Evolutionary conservation across 2,113 vertebrate genomes (phyloP).

Genomic region (Alethe diademata): DNA sequence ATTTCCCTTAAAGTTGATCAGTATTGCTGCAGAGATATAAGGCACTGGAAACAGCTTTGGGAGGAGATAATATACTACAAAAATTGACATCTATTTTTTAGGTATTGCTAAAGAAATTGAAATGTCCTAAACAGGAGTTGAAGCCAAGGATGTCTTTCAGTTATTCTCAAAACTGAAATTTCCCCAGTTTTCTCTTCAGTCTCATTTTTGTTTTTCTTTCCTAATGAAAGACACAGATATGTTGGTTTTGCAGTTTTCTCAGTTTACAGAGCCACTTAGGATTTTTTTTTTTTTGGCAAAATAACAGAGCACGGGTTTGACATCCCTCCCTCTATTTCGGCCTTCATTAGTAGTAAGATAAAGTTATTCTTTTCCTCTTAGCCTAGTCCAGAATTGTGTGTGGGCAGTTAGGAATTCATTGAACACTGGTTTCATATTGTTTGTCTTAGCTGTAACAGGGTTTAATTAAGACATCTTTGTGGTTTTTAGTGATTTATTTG

Average conservation of each 20-base stretch:
- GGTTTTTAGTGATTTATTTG: not conserved
- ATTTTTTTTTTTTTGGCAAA: not conserved
- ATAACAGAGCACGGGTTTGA: not conserved
- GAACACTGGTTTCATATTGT: not conserved
- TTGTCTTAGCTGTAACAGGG: not conserved
- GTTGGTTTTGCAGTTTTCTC: not conserved
- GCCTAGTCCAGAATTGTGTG: not conserved
- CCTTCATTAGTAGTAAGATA: not conserved
- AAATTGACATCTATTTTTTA: not conserved
- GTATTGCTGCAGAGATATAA: not conserved
- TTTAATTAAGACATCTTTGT: not conserved
- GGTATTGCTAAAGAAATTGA: not conserved
- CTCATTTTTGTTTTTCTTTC: not conserved
- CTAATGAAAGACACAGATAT: not conserved
- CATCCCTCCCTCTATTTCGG: not conserved
- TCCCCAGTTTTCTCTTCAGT: not conserved
- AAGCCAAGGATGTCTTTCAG: not conserved
- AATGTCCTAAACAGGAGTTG: not conserved
- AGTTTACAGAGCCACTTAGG: not conserved
- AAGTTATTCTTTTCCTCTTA: not conserved
- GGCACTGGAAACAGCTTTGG: not conserved
- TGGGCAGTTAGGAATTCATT: not conserved
- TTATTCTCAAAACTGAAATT: not conserved
- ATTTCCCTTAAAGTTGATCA: not conserved
- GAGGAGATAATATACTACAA: not conserved